Base-by-base conservation (phyloP, 2,797 vertebrate genomes). In the Hapalemur alaotrensis region DNA sequence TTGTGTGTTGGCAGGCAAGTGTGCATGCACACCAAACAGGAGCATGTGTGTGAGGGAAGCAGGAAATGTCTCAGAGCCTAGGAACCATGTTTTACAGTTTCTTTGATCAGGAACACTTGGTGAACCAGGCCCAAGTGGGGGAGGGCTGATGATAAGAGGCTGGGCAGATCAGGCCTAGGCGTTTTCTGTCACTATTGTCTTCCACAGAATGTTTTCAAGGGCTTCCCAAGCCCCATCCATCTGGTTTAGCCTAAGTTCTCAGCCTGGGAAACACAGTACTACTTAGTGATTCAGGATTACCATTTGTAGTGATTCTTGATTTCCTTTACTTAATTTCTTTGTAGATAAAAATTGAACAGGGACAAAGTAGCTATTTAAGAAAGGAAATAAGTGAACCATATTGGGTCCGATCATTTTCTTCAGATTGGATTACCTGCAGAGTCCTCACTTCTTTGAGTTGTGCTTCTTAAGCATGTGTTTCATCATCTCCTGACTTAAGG, bases 341-440 rank as follows among this genome's bases (percentile, higher is more conserved):
- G 28, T 95, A 61, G 91, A 50, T 70, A 79, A 91, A 75, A 93
- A 92, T 69, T 88, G 28, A 50, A n/a, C 89, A 83, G 79, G 81
- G 65, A 95, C 38, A 67, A 30, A 89, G 46, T 88, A 96, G 72
- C 73, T 89, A 41, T 89, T 91, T 85, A 50, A 87, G 46, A 82
- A 79, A 90, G 72, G 89, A 95, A 91, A 91, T 79, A 70, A 91
- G 41, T 76, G 79, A 93, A 63, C 79, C 70, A 32, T 35, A 59
- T 93, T 91, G 78, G 78, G n/a, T 96, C 72, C 87, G 67, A 80
- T 75, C 32, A 72, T 89, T 80, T 93, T 73, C 67, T 90, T 84
- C 67, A 38, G 43, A 54, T 69, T 81, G 43, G 46, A 15, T 73
- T 69, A 30, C 72, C 48, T 89, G 46, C 63, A 17, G 72, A 85